Evolutionary conservation across 1,140 invertebrate species (phyloP).

Genomic region (Heliconius eleuchia): DNA sequence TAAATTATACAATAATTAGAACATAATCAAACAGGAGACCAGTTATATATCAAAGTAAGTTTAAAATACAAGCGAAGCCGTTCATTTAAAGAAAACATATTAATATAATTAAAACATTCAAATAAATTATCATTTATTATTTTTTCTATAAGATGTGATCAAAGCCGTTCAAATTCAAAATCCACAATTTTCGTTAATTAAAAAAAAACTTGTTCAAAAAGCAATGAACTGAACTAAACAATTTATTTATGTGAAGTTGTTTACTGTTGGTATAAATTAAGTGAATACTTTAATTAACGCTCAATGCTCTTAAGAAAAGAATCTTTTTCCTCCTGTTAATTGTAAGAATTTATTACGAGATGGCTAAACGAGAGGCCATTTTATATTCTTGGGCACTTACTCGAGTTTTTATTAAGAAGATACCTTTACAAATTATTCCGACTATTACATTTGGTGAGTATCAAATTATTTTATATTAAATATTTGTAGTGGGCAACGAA

Average conservation of each 20-base stretch:
- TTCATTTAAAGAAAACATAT: too few relatives aligned
- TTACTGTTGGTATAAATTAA: conserved; percentile 29
- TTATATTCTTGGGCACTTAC: conserved; percentile 17
- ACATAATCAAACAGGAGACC: too few relatives aligned
- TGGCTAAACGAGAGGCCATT: conserved; percentile 26
- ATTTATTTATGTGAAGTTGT: conserved; percentile 30
- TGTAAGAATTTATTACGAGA: conserved; percentile 32
- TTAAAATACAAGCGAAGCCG: too few relatives aligned
- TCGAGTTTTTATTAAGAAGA: conserved; percentile 10
- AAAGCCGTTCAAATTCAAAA: not conserved
- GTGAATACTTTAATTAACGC: conserved; percentile 34
- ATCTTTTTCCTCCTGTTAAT: conserved; percentile 30
- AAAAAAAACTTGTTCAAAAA: conserved; percentile 3
- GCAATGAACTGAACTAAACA: conserved; percentile 21
- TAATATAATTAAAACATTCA: too few relatives aligned
- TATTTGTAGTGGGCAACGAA: too few relatives aligned
- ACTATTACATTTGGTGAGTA: conserved; percentile 2
- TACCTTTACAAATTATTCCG: conserved; percentile 8
- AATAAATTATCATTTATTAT: not conserved
- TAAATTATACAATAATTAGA: too few relatives aligned
- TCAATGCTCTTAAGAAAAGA: conserved; percentile 31
- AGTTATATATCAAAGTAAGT: too few relatives aligned
- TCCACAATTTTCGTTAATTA: conserved; percentile 1
- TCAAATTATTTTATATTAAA: not conserved
- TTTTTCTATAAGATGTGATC: not conserved